phyloP scores from a whole-genome alignment of 2,888 invertebrate genomes.

The Mesopsocus fuscifrons region DNA sequence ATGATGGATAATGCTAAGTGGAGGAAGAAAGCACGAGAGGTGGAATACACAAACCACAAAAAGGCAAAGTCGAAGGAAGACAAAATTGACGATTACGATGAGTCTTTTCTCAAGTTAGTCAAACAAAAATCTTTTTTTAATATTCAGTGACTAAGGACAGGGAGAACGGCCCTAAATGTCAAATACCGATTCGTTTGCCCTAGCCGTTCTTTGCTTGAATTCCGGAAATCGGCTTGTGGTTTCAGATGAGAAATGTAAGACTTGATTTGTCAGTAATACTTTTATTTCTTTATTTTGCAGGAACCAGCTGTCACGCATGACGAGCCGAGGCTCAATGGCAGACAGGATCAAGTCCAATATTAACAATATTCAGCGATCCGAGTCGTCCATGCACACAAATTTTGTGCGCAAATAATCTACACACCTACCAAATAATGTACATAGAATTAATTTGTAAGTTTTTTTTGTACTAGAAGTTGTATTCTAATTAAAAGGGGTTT shows the following conservation, averaged over 20 bases:
- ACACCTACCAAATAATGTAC: neutral
- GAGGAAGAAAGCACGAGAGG: slow-evolving; percentile 16
- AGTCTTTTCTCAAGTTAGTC: slow-evolving; percentile 17
- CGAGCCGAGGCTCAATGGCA: slow-evolving; percentile 52
- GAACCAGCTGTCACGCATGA: slow-evolving; percentile 43
- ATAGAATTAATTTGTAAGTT: neutral
- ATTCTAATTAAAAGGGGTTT: neutral
- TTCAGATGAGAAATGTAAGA: neutral
- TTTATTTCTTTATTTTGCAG: slow-evolving; percentile 22
- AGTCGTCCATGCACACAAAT: slow-evolving; percentile 60
- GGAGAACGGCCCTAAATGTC: no score
- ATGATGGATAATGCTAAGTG: slow-evolving; percentile 18
- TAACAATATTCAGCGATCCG: slow-evolving; percentile 72
- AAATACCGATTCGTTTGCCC: no score
- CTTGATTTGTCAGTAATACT: neutral
- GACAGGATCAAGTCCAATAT: slow-evolving; percentile 71
- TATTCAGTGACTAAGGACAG: no score
- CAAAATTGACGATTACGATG: slow-evolving; percentile 15
- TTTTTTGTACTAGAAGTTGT: neutral
- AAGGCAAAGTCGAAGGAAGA: slow-evolving; percentile 14
- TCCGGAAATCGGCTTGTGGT: no score
- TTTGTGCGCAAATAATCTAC: slow-evolving; percentile 45
- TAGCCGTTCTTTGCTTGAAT: no score
- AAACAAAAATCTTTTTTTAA: no score
- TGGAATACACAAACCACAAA: slow-evolving; percentile 15